Base-by-base conservation (phyloP, 2,888 invertebrate species). In the Hipparchia semele region DNA sequence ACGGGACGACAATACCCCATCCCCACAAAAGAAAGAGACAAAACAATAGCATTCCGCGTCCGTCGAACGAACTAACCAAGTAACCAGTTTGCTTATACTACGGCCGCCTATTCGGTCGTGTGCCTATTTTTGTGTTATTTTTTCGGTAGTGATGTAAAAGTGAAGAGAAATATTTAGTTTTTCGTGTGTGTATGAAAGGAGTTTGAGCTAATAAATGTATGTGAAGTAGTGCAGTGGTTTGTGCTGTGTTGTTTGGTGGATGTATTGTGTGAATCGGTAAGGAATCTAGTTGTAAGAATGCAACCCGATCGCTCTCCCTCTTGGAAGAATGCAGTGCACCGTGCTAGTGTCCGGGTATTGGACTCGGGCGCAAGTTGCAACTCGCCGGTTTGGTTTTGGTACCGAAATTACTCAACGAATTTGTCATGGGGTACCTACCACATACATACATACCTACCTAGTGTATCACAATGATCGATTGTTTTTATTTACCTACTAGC, bases 321-420 rank as follows among this genome's bases (percentile, higher is more conserved):
- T 90, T 84, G 84, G 81, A 90, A 89, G 93, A 92, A 93, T 93
- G 92, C 87, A 89, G 79, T 87, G 87, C 88, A 90, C 90, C 87
- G 80, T 79, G 79, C 75, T 80, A 6, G 49, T 49, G 49, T 6
- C 83, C 86, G 87, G 45, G 46, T 49, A 46, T 59, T 23, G 60
- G 69, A 69, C 89, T 85, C 90, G 79, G 84, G 88, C 92, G 92
- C 92, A 94, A 51, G 58, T 58, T 51, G 60, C 61, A 69, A 92
- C 92, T 92, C 91, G 90, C 87, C 79, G 73, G 59, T 60, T 60
- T 33, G 73, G 68, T 72, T 64, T 58, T 58, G 79, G 80, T 82
- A 76, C 76, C 73, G 77, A 81, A 81, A 82, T 75, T 75, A 75
- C 70, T 77, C 73, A 75, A 78, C 77, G 79, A 77, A 79, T 76